Base-by-base conservation (phyloP, 1,140 invertebrate genomes). In the Aricia agestis region DNA sequence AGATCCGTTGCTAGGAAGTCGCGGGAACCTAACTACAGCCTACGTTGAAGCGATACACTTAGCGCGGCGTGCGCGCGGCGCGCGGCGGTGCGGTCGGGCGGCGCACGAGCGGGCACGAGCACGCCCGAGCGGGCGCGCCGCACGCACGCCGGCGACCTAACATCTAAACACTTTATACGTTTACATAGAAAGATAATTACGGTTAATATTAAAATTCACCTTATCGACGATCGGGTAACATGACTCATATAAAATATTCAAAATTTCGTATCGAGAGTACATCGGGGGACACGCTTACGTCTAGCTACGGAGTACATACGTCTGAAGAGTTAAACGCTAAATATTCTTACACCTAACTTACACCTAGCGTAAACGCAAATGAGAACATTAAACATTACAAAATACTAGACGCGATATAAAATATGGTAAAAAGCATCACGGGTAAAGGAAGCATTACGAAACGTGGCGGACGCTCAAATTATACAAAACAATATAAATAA, bases 1-100 rank as follows among this genome's bases (percentile, higher is more conserved):
- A 87, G 82, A 83, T 86, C 82, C 78, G 81, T 91, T 88, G 79
- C 85, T 89, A 89, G 89, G 87, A 90, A 91, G 89, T 87, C 81
- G 84, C 87, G 81, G 81, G 79, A 87, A 86, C 89, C 89, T 91
- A 91, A 83, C 89, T 91, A 91, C 82, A 87, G 81, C 78, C 86
- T 89, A 91, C 83, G 67, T 79, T 78, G 87, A 89, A 89, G 88
- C 88, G 83, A 85, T 83, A 87, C 78, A 79, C 84, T 83, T 76
- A 85, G 83, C 85, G 88, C 83, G 87, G 89, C 89, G 87, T 81
- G 83, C 45, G 13, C 9, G 6, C 45, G 45, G 11, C 4, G 45
- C 13, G 45, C 45, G 45, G 45, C 45, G 36, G 9, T 36, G 36
- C 36, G 36, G 36, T 5, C 36, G 36, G 36, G 6, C 36, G 6